These are phyloP conservation scores for Hexactinellida sp. DNA, from an alignment of 37 sponge, comb jelly and placozoan species.

Conservation along the genomic window DNA sequence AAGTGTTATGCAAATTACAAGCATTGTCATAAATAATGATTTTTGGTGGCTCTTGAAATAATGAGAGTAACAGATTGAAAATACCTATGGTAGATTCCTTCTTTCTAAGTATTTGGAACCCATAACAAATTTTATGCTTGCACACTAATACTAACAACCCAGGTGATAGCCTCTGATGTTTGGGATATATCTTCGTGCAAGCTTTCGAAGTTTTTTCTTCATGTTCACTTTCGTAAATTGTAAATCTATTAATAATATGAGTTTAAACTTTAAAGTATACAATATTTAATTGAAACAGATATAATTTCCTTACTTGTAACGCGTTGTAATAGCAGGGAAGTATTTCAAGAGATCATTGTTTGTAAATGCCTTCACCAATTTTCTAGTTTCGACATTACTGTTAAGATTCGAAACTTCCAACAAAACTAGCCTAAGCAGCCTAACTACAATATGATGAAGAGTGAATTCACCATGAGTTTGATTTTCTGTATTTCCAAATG, in stretches of 20 bases:
- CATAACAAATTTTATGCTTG: too few relatives aligned
- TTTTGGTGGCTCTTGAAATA: neutral
- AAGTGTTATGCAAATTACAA: too few relatives aligned
- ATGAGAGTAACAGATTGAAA: neutral
- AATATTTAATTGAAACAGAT: neutral
- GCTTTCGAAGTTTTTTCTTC: neutral
- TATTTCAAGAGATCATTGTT: neutral
- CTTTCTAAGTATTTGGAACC: neutral
- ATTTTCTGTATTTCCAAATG: neutral
- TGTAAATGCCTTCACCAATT: neutral
- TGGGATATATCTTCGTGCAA: neutral
- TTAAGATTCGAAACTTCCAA: neutral
- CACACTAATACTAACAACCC: too few relatives aligned
- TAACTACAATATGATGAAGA: neutral
- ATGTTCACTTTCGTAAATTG: neutral
- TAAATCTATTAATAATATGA: neutral
- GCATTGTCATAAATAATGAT: too few relatives aligned
- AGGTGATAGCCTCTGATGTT: too few relatives aligned
- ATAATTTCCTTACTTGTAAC: neutral
- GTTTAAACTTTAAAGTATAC: neutral
- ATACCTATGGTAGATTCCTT: neutral
- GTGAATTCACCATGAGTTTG: neutral
- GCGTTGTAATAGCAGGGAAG: neutral
- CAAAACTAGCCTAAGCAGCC: neutral
- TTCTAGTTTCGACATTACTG: neutral